Percentiles rank a stretch among this genome's conserved stretches.
Evolutionary conservation across 2,797 vertebrate genomes (phyloP).

Genomic region (Aldrovandia affinis): DNA sequence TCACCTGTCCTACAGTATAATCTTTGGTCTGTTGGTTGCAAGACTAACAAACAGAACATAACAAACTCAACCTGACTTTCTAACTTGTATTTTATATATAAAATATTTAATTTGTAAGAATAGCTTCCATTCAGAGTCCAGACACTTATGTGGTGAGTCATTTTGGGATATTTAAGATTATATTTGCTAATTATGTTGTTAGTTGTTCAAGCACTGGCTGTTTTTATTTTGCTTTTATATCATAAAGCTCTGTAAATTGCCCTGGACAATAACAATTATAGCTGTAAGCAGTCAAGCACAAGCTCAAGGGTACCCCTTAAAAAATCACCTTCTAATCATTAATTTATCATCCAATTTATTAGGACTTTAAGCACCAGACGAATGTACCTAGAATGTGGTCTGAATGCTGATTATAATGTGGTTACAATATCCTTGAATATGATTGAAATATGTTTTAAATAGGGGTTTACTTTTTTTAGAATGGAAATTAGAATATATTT

Average conservation of each 20-base stretch:
- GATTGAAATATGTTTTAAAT: background rate
- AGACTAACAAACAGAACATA: background rate
- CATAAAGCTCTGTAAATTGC: constrained; percentile 6
- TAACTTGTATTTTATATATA: background rate
- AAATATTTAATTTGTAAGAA: background rate
- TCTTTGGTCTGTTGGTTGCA: background rate
- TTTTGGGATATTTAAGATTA: background rate
- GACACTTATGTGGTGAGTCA: background rate
- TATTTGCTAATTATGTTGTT: background rate
- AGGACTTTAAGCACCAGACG: background rate
- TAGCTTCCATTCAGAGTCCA: background rate
- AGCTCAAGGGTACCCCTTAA: background rate
- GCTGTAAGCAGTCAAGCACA: background rate
- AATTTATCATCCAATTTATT: constrained; percentile 12
- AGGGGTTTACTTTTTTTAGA: background rate
- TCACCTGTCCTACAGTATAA: background rate
- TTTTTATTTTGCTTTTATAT: background rate
- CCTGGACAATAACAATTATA: background rate
- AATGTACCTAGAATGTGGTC: background rate
- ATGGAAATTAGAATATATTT: background rate
- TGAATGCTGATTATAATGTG: background rate
- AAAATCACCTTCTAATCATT: background rate
- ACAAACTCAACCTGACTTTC: background rate
- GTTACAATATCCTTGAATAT: background rate
- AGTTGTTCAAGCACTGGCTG: background rate